These are phyloP conservation scores for Biston betularia DNA, from an alignment of 2,888 invertebrate genomes.

Conservation along the genomic window DNA sequence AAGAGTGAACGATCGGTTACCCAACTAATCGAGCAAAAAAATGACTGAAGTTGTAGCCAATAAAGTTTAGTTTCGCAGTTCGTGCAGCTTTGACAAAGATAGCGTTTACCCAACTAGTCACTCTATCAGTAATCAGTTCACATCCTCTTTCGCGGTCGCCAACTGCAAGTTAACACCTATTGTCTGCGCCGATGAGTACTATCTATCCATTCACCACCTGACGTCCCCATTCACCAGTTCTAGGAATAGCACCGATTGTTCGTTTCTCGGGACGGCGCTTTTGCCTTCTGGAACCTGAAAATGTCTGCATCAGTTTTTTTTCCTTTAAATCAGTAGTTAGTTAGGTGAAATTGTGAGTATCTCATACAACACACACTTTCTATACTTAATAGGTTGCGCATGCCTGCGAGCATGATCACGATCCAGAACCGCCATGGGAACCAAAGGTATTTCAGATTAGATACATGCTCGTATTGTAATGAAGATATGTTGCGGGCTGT, in stretches of 20 bases:
- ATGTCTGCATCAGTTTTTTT: constrained; percentile 54
- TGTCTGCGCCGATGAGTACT: constrained; percentile 67
- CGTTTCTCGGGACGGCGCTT: constrained; percentile 68
- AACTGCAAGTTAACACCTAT: constrained; percentile 71
- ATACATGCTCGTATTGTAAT: constrained; percentile 54
- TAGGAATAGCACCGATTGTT: constrained; percentile 70
- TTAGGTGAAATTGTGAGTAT: constrained; percentile 31
- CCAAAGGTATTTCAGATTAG: constrained; percentile 57
- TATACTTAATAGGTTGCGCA: constrained; percentile 48
- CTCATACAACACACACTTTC: constrained; percentile 7
- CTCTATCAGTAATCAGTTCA: constrained; percentile 62
- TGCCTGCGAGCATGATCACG: constrained; percentile 62
- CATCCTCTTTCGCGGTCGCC: constrained; percentile 63
- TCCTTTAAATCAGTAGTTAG: constrained; percentile 37
- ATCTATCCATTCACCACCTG: constrained; percentile 63
- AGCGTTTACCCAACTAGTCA: constrained; percentile 33
- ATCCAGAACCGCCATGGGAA: constrained; percentile 81
- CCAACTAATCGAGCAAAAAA: not conserved
- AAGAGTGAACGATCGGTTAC: no score
- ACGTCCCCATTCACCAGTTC: constrained; percentile 63
- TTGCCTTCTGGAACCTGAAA: constrained; percentile 50
- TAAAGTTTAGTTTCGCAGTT: constrained; percentile 17
- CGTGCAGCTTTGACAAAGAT: constrained; percentile 19
- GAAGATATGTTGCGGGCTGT: constrained; percentile 25
- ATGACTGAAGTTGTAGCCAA: not conserved